Evolutionary conservation across 2,797 vertebrate genomes (phyloP), one percentile per base, ranked within the genome.

Genomic region (Chelmon rostratus): DNA sequence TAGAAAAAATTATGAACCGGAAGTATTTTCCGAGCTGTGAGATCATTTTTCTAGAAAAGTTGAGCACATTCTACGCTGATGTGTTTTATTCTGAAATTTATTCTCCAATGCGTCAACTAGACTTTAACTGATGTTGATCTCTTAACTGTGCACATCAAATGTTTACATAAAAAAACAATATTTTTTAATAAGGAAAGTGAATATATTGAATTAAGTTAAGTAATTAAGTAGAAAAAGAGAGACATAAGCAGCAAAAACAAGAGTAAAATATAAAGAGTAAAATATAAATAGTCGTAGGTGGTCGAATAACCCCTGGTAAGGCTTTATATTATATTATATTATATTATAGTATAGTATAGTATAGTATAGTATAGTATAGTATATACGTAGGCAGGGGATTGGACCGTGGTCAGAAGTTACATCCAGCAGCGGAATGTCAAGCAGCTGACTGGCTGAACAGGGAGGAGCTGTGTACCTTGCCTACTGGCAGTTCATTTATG

Each of bases 1-100:
- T 2, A 31, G 9, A 52, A 71, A 68, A 16, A 73, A 15, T 0
- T 1, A 9, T 66, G 53, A 93, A 80, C 93, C 93, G 93, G 94
- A 94, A 92, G 89, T 90, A 79, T 18, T 88, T 77, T 10, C 0
- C 1, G 4, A 15, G 16, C 15, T 67, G 2, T 0, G 8, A 3
- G 0, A 4, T 1, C 9, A 6, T 37, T 8, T 38, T 91, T 92
- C 82, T 65, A 58, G 91, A 91, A 92, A 16, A 35, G 8, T 78
- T 50, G 35, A 82, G 83, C 0, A 54, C 0, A 0, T 85, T 90
- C 72, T 53, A 0, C 4, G 21, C n/a, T 23, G 3, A 33, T 28
- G 25, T 21, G 12, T 77, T 78, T 88, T 85, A 79, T 82, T 86
- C 8, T 80, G 82, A 83, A 82, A 86, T 40, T 1, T 12, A 47